Base-by-base conservation (phyloP, 2,888 invertebrate genomes). In the Hydriomena furcata region DNA sequence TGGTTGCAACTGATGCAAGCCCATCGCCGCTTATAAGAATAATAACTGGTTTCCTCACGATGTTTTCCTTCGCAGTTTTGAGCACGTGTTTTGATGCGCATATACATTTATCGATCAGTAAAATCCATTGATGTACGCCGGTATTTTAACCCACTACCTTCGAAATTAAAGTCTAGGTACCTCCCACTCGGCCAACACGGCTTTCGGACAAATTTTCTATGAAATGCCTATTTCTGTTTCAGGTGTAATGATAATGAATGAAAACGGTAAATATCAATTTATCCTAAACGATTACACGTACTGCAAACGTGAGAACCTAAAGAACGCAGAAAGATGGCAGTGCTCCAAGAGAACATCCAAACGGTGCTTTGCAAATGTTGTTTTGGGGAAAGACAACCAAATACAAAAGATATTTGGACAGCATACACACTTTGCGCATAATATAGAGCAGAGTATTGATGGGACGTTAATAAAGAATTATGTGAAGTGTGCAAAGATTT, bases 301-400 rank as follows among this genome's bases (percentile, higher is more conserved):
- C 31, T 41, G 41, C 13, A 32, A 32, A 12, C 32, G 32, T 5
- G 42, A 42, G 12, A 32, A 13, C 1, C 32, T 42, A 4, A 7
- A 1, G 12, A 12, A 20, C n/a, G 43, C 24, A 11, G 32, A 35
- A 7, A 27, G 35, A 8, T 43, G 43, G 43, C 25, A 35, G 11
- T 35, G 43, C 7, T 10, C 11, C 0, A 32, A 5, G 20, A 20
- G 43, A 20, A 20, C 0, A 6, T 21, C 34, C 11, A 10, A 27
- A 21, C 34, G 20, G 23, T 35, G 43, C 27, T 35, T 27, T 8
- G 20, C 21, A 4, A 35, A 5, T 11, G 10, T 43, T 7, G 43
- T 35, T 10, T 10, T 43, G 12, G 20, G 20, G 8, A 7, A 12
- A 1, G 17, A 21, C 10, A 25, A 24, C 6, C n/a, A 31, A 5